Evolutionary conservation across 2,113 vertebrate species (phyloP).

Genomic region (Nanorana parkeri): DNA sequence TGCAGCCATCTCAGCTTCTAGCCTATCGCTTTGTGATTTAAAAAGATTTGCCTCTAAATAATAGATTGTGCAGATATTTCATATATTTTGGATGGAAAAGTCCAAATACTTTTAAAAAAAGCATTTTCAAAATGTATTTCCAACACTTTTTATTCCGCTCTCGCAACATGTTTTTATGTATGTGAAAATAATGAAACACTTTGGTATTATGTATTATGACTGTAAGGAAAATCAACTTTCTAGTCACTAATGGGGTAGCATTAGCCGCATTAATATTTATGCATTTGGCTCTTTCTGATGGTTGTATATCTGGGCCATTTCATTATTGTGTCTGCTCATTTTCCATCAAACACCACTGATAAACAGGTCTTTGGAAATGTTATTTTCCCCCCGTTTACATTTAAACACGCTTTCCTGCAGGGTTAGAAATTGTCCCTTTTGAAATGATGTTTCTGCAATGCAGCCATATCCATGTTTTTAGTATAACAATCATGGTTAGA

Average conservation of each 20-base stretch:
- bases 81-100: constrained; percentile 18
- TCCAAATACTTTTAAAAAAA: not conserved
- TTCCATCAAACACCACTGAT: constrained; percentile 43
- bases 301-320: constrained; percentile 32
- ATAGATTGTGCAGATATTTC: not conserved
- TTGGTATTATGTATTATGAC: constrained; percentile 28
- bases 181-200: constrained; percentile 18
- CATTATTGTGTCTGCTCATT: constrained; percentile 30
- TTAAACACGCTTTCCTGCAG: constrained; percentile 11
- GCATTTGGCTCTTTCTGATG: constrained; percentile 37
- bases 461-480: not conserved
- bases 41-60: constrained; percentile 16
- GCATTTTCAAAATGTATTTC: not conserved
- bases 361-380: constrained; percentile 19
- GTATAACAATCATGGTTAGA: not conserved
- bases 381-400: not conserved
- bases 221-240: constrained; percentile 21
- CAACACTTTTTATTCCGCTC: not conserved
- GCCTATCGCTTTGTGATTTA: constrained; percentile 2
- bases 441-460: constrained; percentile 11
- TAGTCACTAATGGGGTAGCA: constrained; percentile 31
- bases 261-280: constrained; percentile 46
- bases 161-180: constrained; percentile 14
- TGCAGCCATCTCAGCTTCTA: not conserved
- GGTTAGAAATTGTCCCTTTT: constrained; percentile 30